Base-by-base conservation (phyloP, 2,888 invertebrate species). In the Acronicta psi region DNA sequence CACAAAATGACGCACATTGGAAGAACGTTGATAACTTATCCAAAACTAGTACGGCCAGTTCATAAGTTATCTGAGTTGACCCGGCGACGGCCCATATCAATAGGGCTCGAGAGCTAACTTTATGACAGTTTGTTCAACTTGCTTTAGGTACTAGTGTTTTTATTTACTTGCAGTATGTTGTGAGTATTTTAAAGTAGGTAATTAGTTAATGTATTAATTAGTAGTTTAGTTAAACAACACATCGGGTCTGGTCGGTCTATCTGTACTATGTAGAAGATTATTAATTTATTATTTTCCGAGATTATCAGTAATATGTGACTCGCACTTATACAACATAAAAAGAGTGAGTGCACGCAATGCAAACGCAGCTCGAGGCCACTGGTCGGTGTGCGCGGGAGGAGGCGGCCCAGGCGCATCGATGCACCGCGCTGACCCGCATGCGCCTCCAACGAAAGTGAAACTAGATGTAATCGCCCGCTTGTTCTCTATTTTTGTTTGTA, bases 21-120 rank as follows among this genome's bases (percentile, higher is more conserved):
- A 93, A 93, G 93, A 90, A 91, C 87, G 85, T 91, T 85, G 91
- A 91, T 92, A 91, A 86, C 64, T 84, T 89, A 88, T 88, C 87
- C 89, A 76, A 91, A 93, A 92, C 82, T 91, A 88, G 91, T 88
- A 86, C 91, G 88, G 77, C 52, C 63, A 75, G 90, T 83, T 89
- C 90, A 89, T 72, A 82, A 81, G 90, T 83, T 92, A 93, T 93
- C 92, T 90, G 87, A 57, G 50, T 62, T 87, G 88, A 88, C 89
- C 89, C 73, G 76, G 51, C 68, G 71, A 59, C 69, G 65, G 49
- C 49, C 68, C 91, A 91, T 91, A 91, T 79, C 78, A 79, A 74
- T 80, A 11, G 29, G 29, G 82, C 80, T 83, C 80, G 68, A 80
- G 81, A 71, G 75, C 75, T 80, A 71, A 80, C 82, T 87, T 85